phyloP scores from a whole-genome alignment of 2,113 vertebrate species.

The Dasyurus viverrinus region DNA sequence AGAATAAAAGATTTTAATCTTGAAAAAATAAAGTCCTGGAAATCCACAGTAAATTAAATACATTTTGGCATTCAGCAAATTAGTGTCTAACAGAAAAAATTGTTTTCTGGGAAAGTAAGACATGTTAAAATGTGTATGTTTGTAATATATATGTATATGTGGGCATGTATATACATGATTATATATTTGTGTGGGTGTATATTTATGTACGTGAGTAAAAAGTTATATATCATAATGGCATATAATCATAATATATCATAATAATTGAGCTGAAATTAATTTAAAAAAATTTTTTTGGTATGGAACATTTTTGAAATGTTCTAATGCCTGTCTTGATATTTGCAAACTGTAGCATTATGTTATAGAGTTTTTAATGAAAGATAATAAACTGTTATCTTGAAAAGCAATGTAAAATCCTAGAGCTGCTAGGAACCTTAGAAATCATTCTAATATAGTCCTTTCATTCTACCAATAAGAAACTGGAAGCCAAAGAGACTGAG shows the following conservation, averaged over 20 bases:
- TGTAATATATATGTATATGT: not conserved
- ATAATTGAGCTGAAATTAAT: constrained; percentile 24
- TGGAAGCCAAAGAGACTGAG: not conserved
- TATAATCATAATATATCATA: no score
- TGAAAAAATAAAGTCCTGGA: not conserved
- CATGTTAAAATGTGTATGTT: not conserved
- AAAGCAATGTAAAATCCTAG: not conserved
- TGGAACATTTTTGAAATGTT: not conserved
- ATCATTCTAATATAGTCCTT: not conserved
- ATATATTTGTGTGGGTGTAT: not conserved
- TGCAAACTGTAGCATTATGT: not conserved
- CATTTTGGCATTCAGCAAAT: not conserved
- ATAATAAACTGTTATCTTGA: not conserved
- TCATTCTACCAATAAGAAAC: not conserved
- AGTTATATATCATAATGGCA: not conserved
- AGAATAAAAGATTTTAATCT: constrained; percentile 39
- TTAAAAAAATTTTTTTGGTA: constrained; percentile 2
- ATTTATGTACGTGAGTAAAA: not conserved
- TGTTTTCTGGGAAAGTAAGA: not conserved
- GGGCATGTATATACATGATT: no score
- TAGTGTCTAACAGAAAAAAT: constrained; percentile 31
- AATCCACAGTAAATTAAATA: constrained; percentile 20
- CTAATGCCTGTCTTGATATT: not conserved
- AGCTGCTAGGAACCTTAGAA: not conserved
- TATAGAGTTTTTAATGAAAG: not conserved